Base-by-base conservation (phyloP, 2,113 vertebrate genomes). In the Thamnaconus septentrionalis region DNA sequence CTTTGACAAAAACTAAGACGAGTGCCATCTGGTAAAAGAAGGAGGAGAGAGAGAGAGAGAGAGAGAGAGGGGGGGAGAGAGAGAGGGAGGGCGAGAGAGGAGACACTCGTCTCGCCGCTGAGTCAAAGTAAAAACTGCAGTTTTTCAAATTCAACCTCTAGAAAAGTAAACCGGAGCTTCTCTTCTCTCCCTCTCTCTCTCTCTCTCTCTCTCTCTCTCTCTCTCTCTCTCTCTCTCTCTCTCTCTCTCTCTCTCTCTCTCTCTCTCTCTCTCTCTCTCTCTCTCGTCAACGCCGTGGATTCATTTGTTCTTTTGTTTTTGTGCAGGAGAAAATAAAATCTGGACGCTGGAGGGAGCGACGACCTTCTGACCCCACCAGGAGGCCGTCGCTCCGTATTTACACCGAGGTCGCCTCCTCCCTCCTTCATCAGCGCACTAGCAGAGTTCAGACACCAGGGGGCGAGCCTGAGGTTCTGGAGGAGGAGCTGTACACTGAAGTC, bases 401-500 rank as follows among this genome's bases (percentile, higher is more conserved):
- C 18, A 31, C 18, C 18, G 18, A 31, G 18, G 18, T 31, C 9
- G n/a, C 48, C 48, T 49, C 89, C 88, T 91, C 88, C 56, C 41
- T 6, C 6, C 18, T n/a, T 40, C 6, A 41, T 50, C 8, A 1
- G 61, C 9, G 6, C 2, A 47, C 46, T 56, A 42, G 61, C 59
- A 68, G 60, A 74, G 72, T 73, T 66, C 73, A 62, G 61, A 69
- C 56, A 54, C 49, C 5, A 41, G 87, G 92, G 40, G 41, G 54
- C 8, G 53, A 11, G 10, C 86, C 87, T 91, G 70, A 56, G 88
- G 82, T 55, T 84, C 86, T 70, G 67, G 89, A 79, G 72, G 61
- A 58, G 85, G 91, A 91, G 89, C 90, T 91, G 89, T 82, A 89
- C 89, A 85, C 75, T 58, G 50, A 91, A 83, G 89, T 85, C 85